These are phyloP conservation scores for Lithobates pipiens DNA, from an alignment of 2,797 vertebrate genomes.

Conservation along the genomic window DNA sequence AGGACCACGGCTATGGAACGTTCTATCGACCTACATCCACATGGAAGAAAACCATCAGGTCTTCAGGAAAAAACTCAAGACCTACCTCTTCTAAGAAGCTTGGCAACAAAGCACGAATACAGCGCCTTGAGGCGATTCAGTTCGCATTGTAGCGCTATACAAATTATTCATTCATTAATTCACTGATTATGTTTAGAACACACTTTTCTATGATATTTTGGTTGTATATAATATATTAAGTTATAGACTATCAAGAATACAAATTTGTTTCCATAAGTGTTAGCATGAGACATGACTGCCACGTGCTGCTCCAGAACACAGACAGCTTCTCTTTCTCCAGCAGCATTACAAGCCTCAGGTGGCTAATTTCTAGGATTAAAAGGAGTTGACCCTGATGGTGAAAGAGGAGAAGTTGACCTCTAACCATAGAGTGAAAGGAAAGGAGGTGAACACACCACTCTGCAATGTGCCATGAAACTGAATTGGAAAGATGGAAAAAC, in stretches of 20 bases:
- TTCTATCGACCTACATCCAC: no score
- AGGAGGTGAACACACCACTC: constrained; percentile 58
- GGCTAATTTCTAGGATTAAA: constrained; percentile 67
- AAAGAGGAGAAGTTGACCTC: constrained; percentile 66
- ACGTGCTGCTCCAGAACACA: background rate
- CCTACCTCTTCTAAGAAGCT: no score
- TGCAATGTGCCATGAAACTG: constrained; percentile 52
- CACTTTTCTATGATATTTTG: background rate
- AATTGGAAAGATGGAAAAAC: constrained; percentile 62
- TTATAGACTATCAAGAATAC: background rate
- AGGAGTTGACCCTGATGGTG: constrained; percentile 62
- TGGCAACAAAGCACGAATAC: no score
- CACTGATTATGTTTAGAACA: background rate
- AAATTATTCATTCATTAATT: no score
- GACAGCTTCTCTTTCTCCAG: constrained; percentile 24
- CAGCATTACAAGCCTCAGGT: constrained; percentile 61
- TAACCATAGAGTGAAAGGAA: constrained; percentile 58
- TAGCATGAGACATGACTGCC: background rate
- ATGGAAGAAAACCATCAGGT: no score
- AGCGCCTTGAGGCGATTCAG: no score
- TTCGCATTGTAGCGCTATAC: no score
- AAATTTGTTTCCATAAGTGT: background rate
- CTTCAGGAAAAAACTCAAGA: no score
- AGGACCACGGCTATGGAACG: no score
- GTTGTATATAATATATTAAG: background rate